A percentile compares a stretch with the other conserved stretches of the same genome.
These are phyloP conservation scores for Cisticola juncidis DNA, from an alignment of 2,113 vertebrate species.

Conservation along the genomic window DNA sequence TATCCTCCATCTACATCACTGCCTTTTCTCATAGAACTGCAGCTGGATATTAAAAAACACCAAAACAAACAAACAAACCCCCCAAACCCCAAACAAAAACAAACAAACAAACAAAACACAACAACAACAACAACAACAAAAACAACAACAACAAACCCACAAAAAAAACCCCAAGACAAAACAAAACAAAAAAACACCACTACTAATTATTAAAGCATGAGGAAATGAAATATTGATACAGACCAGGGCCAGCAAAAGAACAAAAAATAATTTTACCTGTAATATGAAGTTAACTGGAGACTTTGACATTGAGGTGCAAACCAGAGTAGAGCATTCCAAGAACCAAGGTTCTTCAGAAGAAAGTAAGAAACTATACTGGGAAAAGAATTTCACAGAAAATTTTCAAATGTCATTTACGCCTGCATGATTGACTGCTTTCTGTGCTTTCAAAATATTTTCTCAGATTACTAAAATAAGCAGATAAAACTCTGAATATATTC, in stretches of 20 bases:
- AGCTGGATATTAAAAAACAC: neutral
- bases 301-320: neutral
- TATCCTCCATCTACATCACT: neutral
- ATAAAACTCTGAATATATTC: neutral
- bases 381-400: neutral
- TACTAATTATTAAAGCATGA: neutral
- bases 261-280: neutral
- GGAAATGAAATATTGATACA: neutral
- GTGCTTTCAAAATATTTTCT: neutral
- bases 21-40: neutral
- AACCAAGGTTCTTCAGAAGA: neutral
- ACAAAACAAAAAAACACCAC: no score
- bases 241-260: neutral
- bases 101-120: neutral
- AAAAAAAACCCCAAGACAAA: no score
- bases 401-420: neutral
- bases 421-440: neutral
- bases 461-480: neutral
- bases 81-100: no score
- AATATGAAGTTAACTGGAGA: neutral
- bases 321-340: neutral
- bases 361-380: neutral
- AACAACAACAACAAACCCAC: neutral
- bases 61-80: neutral
- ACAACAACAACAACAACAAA: neutral